Conservation (phyloP, 2,797 vertebrate genomes). For the Pantherophis vulpinus region DNA sequence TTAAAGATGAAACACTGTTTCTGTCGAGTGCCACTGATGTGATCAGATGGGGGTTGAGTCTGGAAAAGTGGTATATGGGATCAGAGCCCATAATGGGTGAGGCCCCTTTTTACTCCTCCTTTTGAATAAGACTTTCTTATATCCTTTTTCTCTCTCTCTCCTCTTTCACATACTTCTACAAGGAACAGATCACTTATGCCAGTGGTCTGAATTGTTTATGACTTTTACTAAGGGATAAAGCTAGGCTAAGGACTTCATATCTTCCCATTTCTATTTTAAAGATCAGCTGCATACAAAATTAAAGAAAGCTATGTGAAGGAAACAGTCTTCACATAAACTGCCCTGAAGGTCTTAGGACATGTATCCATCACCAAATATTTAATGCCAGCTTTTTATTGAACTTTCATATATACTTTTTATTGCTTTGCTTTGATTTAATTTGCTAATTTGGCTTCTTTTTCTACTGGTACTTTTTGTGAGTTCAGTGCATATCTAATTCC, state of each 20-base stretch:
- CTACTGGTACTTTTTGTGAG: background rate
- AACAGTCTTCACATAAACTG: background rate
- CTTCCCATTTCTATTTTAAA: background rate
- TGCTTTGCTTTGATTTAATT: background rate
- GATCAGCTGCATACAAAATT: background rate
- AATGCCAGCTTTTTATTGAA: background rate
- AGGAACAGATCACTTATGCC: background rate
- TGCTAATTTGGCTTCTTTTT: background rate
- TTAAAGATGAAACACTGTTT: background rate
- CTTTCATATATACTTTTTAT: background rate
- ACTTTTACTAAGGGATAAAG: background rate
- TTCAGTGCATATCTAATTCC: background rate
- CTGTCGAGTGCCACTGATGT: background rate
- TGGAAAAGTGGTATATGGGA: background rate
- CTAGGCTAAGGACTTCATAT: background rate
- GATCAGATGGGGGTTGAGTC: background rate
- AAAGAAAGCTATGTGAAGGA: background rate
- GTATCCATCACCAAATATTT: background rate
- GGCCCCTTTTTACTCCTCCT: background rate
- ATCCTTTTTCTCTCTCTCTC: background rate
- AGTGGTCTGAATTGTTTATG: background rate
- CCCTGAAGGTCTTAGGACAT: background rate
- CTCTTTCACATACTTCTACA: background rate
- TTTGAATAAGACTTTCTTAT: background rate
- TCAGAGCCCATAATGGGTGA: background rate